Conservation (phyloP, 1,140 invertebrate genomes). For the Hydropsyche tenuis region DNA sequence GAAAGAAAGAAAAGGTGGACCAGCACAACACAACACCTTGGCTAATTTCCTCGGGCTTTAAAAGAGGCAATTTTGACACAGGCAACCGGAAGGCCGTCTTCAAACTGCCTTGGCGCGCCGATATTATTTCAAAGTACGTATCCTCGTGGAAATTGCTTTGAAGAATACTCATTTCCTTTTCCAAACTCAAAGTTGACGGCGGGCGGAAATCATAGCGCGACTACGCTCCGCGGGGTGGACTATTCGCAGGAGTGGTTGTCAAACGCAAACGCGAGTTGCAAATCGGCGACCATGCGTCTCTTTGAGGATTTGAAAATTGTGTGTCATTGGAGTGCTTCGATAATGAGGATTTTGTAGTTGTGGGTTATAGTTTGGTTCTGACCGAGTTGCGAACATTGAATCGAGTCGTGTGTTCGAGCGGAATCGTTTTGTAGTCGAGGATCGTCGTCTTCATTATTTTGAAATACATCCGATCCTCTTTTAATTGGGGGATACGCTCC, state of each 20-base stretch:
- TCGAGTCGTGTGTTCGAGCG: too few relatives aligned
- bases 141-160: conserved; percentile 51
- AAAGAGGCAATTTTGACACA: conserved; percentile 45
- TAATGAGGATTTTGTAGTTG: too few relatives aligned
- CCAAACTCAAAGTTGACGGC: conserved; percentile 45
- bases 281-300: background rate
- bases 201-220: conserved; percentile 46
- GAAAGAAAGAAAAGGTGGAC: background rate
- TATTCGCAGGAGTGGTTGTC: conserved; percentile 39
- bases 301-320: too few relatives aligned
- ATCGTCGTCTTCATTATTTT: too few relatives aligned
- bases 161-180: conserved; percentile 51
- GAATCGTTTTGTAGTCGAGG: too few relatives aligned
- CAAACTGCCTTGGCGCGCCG: conserved; percentile 45
- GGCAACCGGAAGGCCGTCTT: conserved; percentile 41
- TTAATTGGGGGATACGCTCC: too few relatives aligned
- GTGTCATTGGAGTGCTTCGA: too few relatives aligned
- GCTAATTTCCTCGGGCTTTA: conserved; percentile 35
- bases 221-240: conserved; percentile 21
- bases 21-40: conserved; percentile 26
- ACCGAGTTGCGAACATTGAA: too few relatives aligned
- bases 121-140: conserved; percentile 51
- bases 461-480: too few relatives aligned
- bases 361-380: too few relatives aligned
- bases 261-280: conserved; percentile 39